A percentile compares a stretch with the other conserved stretches of the same genome.
Conservation (phyloP, 2,888 invertebrate genomes). For the Taenaris catops region DNA sequence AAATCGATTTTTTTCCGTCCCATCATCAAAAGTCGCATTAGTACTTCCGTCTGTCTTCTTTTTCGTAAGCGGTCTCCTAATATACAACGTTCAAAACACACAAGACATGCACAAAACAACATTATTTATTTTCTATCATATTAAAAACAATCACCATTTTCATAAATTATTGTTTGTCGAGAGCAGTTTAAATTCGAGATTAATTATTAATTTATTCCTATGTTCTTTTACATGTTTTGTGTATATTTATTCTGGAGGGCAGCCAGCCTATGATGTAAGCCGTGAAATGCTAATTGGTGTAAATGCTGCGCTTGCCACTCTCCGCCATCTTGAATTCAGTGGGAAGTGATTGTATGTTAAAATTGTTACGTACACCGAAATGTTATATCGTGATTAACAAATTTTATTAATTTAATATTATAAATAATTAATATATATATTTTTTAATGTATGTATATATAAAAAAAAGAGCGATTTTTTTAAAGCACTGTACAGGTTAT, state of each 20-base stretch:
- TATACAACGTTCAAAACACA: not conserved
- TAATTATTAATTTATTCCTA: constrained; percentile 19
- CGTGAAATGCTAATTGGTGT: constrained; percentile 22
- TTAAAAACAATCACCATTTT: not conserved
- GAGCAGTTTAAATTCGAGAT: constrained; percentile 1
- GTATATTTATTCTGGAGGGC: constrained; percentile 41
- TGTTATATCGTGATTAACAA: no score
- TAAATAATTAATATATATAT: not conserved
- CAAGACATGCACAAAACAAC: constrained; percentile 8
- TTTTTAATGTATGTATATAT: not conserved
- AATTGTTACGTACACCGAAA: constrained; percentile 17
- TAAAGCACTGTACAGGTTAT: not conserved
- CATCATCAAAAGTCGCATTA: no score
- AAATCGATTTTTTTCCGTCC: no score
- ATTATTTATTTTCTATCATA: constrained; percentile 1
- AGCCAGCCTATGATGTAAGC: constrained; percentile 62
- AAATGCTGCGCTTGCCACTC: constrained; percentile 62
- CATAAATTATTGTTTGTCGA: not conserved
- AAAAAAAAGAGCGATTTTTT: not conserved
- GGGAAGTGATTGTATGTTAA: constrained; percentile 30
- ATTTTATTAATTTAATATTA: no score
- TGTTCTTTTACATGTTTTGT: constrained; percentile 26
- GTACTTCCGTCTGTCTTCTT: no score
- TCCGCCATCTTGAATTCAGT: constrained; percentile 19
- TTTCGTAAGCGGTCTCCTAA: no score